Conservation (phyloP, 2,888 invertebrate genomes). For the Cristatella mucedo region DNA sequence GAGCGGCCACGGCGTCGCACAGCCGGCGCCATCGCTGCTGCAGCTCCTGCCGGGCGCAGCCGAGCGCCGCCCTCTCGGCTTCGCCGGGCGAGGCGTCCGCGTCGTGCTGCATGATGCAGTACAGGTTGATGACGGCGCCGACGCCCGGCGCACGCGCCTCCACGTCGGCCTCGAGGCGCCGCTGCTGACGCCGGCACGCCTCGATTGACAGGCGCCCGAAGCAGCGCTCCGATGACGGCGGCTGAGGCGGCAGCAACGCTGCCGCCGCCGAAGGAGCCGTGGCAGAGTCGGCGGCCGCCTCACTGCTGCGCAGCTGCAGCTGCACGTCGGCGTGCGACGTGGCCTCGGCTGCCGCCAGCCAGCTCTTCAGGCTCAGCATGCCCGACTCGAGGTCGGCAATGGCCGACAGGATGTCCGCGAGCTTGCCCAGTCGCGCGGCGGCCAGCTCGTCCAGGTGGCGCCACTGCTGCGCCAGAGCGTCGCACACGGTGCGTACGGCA, state of each 20-base stretch:
- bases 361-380: conserved; percentile 57
- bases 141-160: conserved; percentile 4
- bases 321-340: conserved; percentile 52
- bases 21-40: conserved; percentile 13
- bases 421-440: conserved; percentile 40
- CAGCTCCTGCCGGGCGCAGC: conserved; percentile 5
- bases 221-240: too few relatives aligned
- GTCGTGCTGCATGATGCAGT: conserved; percentile 6
- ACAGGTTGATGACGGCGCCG: conserved; percentile 5
- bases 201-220: too few relatives aligned
- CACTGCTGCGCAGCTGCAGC: neutral
- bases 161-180: conserved; percentile 2
- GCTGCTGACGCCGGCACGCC: too few relatives aligned
- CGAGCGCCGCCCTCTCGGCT: conserved; percentile 4
- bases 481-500: conserved; percentile 2
- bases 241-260: too few relatives aligned
- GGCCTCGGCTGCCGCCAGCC: conserved; percentile 69
- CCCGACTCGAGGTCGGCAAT: conserved; percentile 6
- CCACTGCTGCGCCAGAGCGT: neutral
- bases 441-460: conserved; percentile 52
- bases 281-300: neutral
- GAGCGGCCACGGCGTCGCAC: conserved; percentile 25
- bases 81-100: conserved; percentile 8
- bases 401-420: conserved; percentile 3
- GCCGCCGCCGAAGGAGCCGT: neutral